Conservation (phyloP, 2,888 invertebrate genomes). For the Mycalesis mineus region DNA sequence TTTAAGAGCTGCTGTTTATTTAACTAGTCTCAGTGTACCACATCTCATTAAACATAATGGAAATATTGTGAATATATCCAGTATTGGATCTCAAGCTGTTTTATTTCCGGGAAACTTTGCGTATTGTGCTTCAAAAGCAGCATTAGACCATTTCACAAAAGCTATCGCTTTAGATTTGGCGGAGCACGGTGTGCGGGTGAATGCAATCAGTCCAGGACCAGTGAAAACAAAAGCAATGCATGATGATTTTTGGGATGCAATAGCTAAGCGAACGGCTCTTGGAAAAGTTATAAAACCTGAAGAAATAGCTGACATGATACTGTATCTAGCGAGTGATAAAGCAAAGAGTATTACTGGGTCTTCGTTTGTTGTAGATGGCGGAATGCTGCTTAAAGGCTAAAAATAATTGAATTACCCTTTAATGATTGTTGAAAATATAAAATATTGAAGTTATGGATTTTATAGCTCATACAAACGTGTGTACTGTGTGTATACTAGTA, state of each 20-base stretch:
- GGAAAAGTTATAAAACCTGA: slow-evolving; percentile 28
- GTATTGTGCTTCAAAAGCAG: slow-evolving; percentile 31
- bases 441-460: too few species aligned
- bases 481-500: too few species aligned
- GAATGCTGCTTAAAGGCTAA: slow-evolving; percentile 16
- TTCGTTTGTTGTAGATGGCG: slow-evolving; percentile 24
- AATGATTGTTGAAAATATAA: too few species aligned
- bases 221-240: slow-evolving; percentile 19
- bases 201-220: slow-evolving; percentile 78
- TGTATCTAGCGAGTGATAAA: slow-evolving; percentile 35
- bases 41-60: slow-evolving; percentile 38
- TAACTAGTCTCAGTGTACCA: slow-evolving; percentile 35
- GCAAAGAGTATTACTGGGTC: slow-evolving; percentile 36
- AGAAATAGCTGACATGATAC: slow-evolving; percentile 39
- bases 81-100: slow-evolving; percentile 24
- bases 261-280: slow-evolving; percentile 20
- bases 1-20: slow-evolving; percentile 33
- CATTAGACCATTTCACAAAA: slow-evolving; percentile 84
- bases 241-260: slow-evolving; percentile 3
- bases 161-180: slow-evolving; percentile 82
- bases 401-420: too few species aligned
- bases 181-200: slow-evolving; percentile 79
- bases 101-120: slow-evolving; percentile 18
- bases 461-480: too few species aligned
- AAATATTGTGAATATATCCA: slow-evolving; percentile 37